phyloP scores from a whole-genome alignment of 2,113 vertebrate genomes.

The Lamprologus lemairii region DNA sequence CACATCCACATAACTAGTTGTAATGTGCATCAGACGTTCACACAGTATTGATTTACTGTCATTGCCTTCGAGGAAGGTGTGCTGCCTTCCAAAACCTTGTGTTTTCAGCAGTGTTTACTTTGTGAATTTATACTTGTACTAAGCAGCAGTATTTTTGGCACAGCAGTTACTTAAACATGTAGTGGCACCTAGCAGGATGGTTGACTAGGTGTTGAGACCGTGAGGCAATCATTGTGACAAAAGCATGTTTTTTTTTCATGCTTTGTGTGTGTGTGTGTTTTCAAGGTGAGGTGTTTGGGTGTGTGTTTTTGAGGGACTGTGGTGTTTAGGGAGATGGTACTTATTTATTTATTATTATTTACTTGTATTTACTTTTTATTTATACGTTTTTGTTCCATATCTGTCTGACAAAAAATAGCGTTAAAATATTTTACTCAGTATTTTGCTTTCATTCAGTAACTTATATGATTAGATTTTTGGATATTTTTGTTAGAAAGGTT shows the following conservation, averaged over 20 bases:
- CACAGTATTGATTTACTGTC: conserved; percentile 21
- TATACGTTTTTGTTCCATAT: background rate
- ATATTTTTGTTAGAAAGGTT: background rate
- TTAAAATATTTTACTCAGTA: background rate
- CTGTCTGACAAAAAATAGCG: background rate
- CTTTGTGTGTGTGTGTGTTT: background rate
- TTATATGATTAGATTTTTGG: background rate
- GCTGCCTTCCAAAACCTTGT: background rate
- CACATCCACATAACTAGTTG: background rate
- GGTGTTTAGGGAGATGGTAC: background rate
- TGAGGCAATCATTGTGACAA: background rate
- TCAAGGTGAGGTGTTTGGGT: background rate
- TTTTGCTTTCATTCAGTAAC: rapidly evolving
- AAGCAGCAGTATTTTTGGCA: background rate
- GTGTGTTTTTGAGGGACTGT: background rate
- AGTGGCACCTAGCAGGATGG: background rate
- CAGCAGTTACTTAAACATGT: background rate
- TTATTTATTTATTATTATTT: background rate
- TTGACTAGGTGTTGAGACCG: background rate
- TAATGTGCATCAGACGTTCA: background rate
- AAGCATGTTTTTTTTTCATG: background rate
- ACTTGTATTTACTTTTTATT: background rate
- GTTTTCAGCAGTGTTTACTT: background rate
- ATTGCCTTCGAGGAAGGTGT: background rate
- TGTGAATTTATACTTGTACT: background rate